These are phyloP conservation scores for Odontomyia ornata DNA, from an alignment of 2,888 invertebrate genomes.

Conservation along the genomic window DNA sequence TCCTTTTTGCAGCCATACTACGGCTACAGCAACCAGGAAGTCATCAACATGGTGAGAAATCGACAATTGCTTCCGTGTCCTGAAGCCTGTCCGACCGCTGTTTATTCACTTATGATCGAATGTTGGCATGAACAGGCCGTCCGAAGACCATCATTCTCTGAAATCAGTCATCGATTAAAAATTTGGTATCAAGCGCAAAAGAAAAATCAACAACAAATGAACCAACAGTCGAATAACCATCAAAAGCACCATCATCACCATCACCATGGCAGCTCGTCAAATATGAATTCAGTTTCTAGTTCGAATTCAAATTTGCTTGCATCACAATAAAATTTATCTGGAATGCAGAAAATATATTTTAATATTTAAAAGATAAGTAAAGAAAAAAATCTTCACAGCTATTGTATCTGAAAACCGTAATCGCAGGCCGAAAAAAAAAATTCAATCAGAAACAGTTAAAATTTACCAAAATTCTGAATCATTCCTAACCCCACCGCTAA, in stretches of 20 bases:
- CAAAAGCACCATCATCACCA: conserved; percentile 16
- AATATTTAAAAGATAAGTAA: too few species aligned
- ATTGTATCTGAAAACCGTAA: too few species aligned
- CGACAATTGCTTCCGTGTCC: conserved; percentile 93
- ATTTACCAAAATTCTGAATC: too few species aligned
- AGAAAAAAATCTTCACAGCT: too few species aligned
- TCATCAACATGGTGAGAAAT: conserved; percentile 95
- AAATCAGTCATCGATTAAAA: conserved; percentile 85
- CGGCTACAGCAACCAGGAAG: conserved; percentile 93
- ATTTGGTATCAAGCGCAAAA: conserved; percentile 72
- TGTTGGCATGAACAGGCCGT: conserved; percentile 97
- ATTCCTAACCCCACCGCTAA: conserved; percentile 16
- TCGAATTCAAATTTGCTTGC: conserved; percentile 32
- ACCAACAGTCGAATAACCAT: conserved; percentile 44
- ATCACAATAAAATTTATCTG: conserved; percentile 34
- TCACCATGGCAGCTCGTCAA: background rate
- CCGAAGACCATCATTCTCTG: conserved; percentile 90
- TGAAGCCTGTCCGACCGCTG: conserved; percentile 88
- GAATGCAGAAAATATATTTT: background rate
- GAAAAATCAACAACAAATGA: conserved; percentile 55
- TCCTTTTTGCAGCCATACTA: conserved; percentile 80
- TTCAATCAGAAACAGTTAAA: too few species aligned
- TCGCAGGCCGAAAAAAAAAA: too few species aligned
- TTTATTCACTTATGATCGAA: conserved; percentile 96
- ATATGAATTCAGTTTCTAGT: background rate